Evolutionary conservation across 2,888 invertebrate genomes (phyloP), one percentile per base, ranked within the genome.

Genomic region (Gymnoscelis rufifasciata): DNA sequence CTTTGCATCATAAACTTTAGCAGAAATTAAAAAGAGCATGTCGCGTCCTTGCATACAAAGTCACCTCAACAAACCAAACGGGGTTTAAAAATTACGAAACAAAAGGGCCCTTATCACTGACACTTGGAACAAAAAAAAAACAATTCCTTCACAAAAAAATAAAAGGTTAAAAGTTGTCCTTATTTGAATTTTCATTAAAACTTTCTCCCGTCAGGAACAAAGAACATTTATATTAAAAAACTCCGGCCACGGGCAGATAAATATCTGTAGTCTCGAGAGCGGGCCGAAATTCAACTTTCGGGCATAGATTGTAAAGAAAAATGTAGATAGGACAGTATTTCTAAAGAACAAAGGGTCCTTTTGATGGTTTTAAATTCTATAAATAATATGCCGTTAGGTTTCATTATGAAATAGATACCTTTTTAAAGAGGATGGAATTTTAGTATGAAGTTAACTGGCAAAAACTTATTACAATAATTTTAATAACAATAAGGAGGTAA

Each of bases 201-300:
- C 77, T 82, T 82, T 83, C 72, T 72, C 78, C 80, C 78, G 81
- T 86, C 87, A 86, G 74, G 83, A 84, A 87, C 88, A 88, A 88
- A 88, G 88, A 88, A 88, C 87, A 86, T 87, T 88, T 87, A 88
- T 88, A 88, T 88, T 88, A 88, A 88, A 88, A 88, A 88, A 88
- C 78, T 88, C 86, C 72, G 73, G 73, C 78, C 77, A 69, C 78
- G 80, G 83, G 81, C 84, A 84, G 87, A 87, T 88, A 86, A 84
- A 84, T 88, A 88, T 88, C 87, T 83, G 82, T 83, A 83, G 86
- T 84, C 86, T 81, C 83, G 83, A 81, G 83, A 81, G 83, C 78
- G 77, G 70, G 77, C 82, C 77, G 74, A 82, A 87, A 77, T 83
- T 83, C 71, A 74, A 83, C 86, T 86, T 71, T 83, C 52, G 55